These are phyloP conservation scores for Xenopus borealis DNA, from an alignment of 2,113 vertebrate species.

Conservation along the genomic window DNA sequence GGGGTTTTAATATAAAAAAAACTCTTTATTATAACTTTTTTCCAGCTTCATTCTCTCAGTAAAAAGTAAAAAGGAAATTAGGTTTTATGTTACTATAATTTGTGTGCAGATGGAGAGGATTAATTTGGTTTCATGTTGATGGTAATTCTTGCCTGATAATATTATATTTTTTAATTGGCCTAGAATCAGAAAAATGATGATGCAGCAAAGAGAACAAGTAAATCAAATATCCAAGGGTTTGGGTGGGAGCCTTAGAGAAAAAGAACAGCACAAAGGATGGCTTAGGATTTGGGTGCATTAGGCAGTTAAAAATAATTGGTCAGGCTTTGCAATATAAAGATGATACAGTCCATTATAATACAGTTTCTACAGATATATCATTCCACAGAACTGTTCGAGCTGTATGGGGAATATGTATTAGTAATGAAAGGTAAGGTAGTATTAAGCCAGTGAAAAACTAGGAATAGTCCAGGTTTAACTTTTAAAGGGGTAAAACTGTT, in stretches of 20 bases:
- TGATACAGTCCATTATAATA: too few species aligned
- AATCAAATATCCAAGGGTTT: background rate
- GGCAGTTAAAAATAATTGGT: too few species aligned
- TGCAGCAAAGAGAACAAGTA: background rate
- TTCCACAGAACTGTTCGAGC: too few species aligned
- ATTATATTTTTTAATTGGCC: background rate
- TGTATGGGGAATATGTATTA: too few species aligned
- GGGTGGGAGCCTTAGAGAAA: background rate
- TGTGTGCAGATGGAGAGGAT: background rate
- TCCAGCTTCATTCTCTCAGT: conserved; percentile 6
- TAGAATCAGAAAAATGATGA: conserved; percentile 24
- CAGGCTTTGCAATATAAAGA: too few species aligned
- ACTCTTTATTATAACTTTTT: background rate
- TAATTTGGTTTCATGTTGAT: background rate
- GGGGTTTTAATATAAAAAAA: too few species aligned
- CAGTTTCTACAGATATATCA: too few species aligned
- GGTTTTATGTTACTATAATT: background rate
- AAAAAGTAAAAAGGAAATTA: background rate
- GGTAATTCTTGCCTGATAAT: background rate
- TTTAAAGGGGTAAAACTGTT: too few species aligned
- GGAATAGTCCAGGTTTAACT: too few species aligned
- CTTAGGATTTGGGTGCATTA: too few species aligned
- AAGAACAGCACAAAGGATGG: background rate
- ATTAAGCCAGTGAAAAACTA: too few species aligned
- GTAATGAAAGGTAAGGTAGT: too few species aligned